These are phyloP conservation scores for Megaleporinus macrocephalus DNA, from an alignment of 2,113 vertebrate genomes.

Conservation along the genomic window DNA sequence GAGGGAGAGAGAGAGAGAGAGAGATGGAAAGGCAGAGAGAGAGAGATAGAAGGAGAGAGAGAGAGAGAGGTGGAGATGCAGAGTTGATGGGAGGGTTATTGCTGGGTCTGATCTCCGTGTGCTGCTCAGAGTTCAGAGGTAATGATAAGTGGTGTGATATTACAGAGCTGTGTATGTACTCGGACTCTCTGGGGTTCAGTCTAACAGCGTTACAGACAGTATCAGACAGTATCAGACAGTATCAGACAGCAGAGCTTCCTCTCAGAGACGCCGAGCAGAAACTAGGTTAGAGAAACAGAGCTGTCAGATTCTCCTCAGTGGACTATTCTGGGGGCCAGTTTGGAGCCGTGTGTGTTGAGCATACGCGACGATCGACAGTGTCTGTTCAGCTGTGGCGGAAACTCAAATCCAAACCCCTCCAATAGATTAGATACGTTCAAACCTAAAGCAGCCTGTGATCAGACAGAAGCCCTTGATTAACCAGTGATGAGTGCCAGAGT, in stretches of 20 bases:
- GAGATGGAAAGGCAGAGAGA: too few relatives aligned
- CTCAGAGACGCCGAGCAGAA: background rate
- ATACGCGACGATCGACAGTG: background rate
- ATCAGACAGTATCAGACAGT: background rate
- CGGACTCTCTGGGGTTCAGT: background rate
- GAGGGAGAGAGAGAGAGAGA: too few relatives aligned
- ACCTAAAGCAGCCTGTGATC: too few relatives aligned
- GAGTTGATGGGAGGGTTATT: constrained; percentile 19
- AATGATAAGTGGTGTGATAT: background rate
- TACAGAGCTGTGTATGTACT: background rate
- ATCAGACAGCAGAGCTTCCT: background rate
- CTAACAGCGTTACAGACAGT: constrained; percentile 2
- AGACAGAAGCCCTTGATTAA: too few relatives aligned
- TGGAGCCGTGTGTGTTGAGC: too few relatives aligned
- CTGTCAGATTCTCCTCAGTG: background rate
- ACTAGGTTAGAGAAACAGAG: background rate
- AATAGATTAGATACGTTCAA: too few relatives aligned
- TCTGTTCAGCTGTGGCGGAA: background rate
- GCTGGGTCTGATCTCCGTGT: constrained; percentile 19
- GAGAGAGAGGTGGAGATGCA: background rate
- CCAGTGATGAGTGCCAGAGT: too few relatives aligned
- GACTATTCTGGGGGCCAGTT: background rate
- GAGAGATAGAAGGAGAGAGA: background rate
- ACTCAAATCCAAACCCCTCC: too few relatives aligned
- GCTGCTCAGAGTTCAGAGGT: background rate